Base-by-base conservation (phyloP, 2,113 vertebrate genomes). In the Suncus etruscus region DNA sequence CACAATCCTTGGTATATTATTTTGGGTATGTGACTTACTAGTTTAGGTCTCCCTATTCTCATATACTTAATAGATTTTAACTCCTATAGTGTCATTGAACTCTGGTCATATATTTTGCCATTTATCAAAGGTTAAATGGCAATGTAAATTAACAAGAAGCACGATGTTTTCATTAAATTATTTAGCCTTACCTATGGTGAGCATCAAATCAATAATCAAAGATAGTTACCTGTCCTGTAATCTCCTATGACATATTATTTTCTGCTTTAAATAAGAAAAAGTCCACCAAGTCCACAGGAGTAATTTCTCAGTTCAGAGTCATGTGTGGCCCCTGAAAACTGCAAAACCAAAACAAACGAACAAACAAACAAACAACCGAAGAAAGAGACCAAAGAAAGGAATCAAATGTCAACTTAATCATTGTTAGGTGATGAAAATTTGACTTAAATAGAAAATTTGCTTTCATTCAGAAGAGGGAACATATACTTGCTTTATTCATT, bases 391-490 rank as follows among this genome's bases (percentile, higher is more conserved):
- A 92, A 75, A 78, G 11, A 91, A 39, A 39, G 54, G 54, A 92
- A 75, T 65, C 48, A 27, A 63, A 16, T 39, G 24, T 2, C 48
- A 51, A 39, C 70, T 82, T 93, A 76, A 58, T 84, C 25, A 89
- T 63, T 20, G 68, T 83, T 92, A 79, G 11, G 18, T 80, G 78
- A 75, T 63, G 22, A 76, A 79, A 92, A 76, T 63, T 47, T 92
- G 39, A 48, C n/a, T 93, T 87, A 92, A 89, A 77, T 31, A 66
- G 15, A 78, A 94, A 94, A 95, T 90, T 68, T 93, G 79, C 70
- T 92, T 94, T 94, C 91, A 61, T 81, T 12, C 65, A 51, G 85
- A 90, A 92, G 69, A 61, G 29, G 9, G 11, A 89, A 61, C 27
- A 32, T 15, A 63, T 22, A 82, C 14, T 51, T 87, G 79, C 20